Base-by-base conservation (phyloP, 2,113 vertebrate genomes). In the Argyrosomus japonicus region DNA sequence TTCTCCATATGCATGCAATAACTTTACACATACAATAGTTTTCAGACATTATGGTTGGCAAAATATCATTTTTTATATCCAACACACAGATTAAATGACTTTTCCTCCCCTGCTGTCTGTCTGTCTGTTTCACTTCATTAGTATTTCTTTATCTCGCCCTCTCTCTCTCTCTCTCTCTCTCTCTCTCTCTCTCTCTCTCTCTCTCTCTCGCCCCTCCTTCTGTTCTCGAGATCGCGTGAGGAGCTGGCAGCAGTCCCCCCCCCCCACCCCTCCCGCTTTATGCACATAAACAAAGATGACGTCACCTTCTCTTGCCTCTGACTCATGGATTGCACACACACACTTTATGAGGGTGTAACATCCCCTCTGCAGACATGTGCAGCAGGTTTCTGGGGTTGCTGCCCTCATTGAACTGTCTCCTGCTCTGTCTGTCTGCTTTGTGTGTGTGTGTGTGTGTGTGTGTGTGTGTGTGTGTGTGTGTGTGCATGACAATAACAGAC, bases 281-380 rank as follows among this genome's bases (percentile, higher is more conserved):
- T 72, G 86, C 91, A 90, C 88, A 93, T 69, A 94, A 95, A 95
- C 95, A 94, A 92, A 91, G 83, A 87, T 94, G 94, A 95, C 88
- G 89, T 95, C 93, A 95, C 43, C 82, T n/a, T 36, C 69, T 69
- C 69, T 77, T 15, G 25, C 77, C 87, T 85, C 70, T 45, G 54
- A 43, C 87, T 77, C 81, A 82, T 53, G 65, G 23, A 61, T 65
- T 65, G 60, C 17, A 48, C 60, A 3, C 29, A 61, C 70, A 77
- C 64, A 29, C 47, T 70, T 58, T 62, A 57, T 32, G 75, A 75
- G 80, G 79, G 58, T 50, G 68, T 25, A 62, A 47, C 71, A 43
- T 32, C 5, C 53, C 54, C 5, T 53, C 48, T 71, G 69, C 69
- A 77, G 68, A 76, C 79, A 29, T 63, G 83, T 78, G 71, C 21